A percentile compares a stretch with the other conserved stretches of the same genome.
Evolutionary conservation across 64 coral and sea anemone genomes (phyloP).

Genomic region (Acropora tenuis): DNA sequence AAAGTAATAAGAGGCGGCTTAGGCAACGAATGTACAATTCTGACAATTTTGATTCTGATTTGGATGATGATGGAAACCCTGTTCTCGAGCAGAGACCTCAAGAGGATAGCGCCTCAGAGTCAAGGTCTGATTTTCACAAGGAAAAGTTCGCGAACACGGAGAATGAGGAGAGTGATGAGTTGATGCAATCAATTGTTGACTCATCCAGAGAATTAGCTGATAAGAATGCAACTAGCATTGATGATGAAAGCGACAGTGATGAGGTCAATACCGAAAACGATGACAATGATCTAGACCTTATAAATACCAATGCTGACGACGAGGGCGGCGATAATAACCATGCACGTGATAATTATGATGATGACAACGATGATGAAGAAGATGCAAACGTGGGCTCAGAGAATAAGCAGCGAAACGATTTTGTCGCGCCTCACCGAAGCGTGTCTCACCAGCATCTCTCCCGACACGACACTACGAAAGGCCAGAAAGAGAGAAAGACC

Average conservation of each 20-base stretch:
- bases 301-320: not conserved
- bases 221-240: not conserved
- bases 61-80: not conserved
- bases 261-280: not conserved
- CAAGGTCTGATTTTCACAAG: not conserved
- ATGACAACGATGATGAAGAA: not conserved
- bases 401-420: not conserved
- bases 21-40: not conserved
- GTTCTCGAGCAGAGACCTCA: not conserved
- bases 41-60: not conserved
- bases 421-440: not conserved
- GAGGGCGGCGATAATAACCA: not conserved
- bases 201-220: not conserved
- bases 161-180: conserved; percentile 14
- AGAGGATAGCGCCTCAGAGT: not conserved
- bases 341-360: too few relatives aligned
- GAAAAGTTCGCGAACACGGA: not conserved
- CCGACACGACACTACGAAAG: not conserved
- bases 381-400: not conserved
- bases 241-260: not conserved
- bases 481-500: not conserved
- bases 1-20: not conserved
- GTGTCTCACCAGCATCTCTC: not conserved
- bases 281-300: not conserved
- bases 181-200: conserved; percentile 10